Evolutionary conservation across 1,140 invertebrate species (phyloP), one percentile per base, ranked within the genome.

Genomic region (Mycetomoellerius zeteki): DNA sequence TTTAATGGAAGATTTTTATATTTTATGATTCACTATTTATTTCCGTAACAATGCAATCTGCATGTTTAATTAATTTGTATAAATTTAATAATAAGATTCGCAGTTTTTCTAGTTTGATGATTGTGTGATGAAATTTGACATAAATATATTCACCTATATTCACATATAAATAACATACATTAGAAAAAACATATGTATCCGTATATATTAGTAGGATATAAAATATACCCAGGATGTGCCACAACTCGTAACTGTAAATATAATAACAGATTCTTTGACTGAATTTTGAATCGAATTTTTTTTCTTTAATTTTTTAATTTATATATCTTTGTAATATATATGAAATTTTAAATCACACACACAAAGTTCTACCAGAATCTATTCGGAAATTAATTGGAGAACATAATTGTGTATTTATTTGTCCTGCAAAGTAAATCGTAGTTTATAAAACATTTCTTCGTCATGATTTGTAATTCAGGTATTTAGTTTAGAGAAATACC

Each of bases 101-200:
- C 47, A 77, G 58, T 19, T 54, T 77, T 77, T 81, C 14, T 78
- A 52, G 27, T 47, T 60, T 82, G 54, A 60, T 86, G 54, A 60
- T 89, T 64, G 43, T 87, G 77, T 89, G 85, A 88, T 86, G 60
- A 27, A 80, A 82, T 76, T 88, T 77, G 19, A 75, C 30, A 72
- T 54, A 50, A 54, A 80, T 47, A 37, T 37, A 80, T 65, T 64
- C 56, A 80, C 30, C 50, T 60, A 73, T 56, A 54, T 62, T 62
- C 21, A 56, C 5, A 62, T 30, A 62, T 54, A 69, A 58, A 30
- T 30, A 75, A 47, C 58, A 69, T 43, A 50, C 62, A 67, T 76
- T 64, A 33, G 14, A 50, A 50, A 87, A 10, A 43, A 87, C 33
- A 86, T 47, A 58, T 71, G 50, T 80, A 50, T 33, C 24, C 86